Conservation (phyloP, 2,888 invertebrate species). For the Dromius quadrimaculatus region DNA sequence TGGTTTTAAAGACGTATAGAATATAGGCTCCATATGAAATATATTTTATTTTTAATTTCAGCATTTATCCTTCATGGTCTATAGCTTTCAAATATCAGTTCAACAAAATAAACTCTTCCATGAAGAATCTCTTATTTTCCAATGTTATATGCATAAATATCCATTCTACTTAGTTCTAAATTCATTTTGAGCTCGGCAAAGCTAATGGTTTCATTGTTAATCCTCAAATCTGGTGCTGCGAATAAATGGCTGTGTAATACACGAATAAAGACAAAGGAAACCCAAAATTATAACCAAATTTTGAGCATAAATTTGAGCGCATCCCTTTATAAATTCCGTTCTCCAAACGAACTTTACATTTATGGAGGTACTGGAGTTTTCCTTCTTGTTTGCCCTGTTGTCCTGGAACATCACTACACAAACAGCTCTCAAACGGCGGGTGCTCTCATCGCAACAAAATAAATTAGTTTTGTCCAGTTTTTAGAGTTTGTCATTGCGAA, state of each 20-base stretch:
- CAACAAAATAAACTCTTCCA: too few species aligned
- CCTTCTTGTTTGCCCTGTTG: neutral
- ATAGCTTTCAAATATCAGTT: neutral
- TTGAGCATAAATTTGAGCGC: slow-evolving; percentile 48
- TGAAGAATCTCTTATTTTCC: too few species aligned
- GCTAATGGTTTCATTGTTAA: slow-evolving; percentile 18
- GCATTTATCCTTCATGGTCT: neutral
- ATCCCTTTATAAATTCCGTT: slow-evolving; percentile 41
- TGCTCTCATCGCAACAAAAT: neutral
- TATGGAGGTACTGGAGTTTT: neutral
- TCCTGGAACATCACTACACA: too few species aligned
- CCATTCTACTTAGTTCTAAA: too few species aligned
- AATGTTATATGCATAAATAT: too few species aligned
- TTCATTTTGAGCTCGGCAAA: too few species aligned
- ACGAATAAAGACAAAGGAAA: slow-evolving; percentile 36
- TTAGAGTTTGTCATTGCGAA: neutral
- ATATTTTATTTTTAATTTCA: neutral
- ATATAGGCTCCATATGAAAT: too few species aligned
- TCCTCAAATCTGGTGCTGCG: slow-evolving; percentile 16
- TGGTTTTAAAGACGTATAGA: slow-evolving; percentile 8
- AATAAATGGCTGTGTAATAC: slow-evolving; percentile 40
- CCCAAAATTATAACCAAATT: slow-evolving; percentile 47
- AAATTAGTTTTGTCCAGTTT: neutral
- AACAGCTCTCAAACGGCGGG: neutral
- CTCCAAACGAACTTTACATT: slow-evolving; percentile 40